Conservation (phyloP, 2,113 vertebrate species). For the Phalacrocorax pelagicus region DNA sequence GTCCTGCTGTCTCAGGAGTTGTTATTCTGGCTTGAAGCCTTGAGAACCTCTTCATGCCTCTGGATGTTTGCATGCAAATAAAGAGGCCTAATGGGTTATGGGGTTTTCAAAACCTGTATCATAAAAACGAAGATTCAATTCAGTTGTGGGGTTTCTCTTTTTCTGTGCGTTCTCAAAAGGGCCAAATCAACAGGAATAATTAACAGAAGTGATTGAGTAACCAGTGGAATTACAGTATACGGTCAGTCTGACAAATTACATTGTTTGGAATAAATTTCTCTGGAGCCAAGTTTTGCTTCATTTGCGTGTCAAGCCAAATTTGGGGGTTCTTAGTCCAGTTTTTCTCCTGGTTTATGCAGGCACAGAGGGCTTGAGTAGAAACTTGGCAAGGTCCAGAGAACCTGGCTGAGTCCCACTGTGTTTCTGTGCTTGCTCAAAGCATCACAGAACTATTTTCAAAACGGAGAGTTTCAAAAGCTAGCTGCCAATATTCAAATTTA, state of each 20-base stretch:
- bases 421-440: slow-evolving; percentile 72
- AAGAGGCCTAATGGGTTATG: not conserved
- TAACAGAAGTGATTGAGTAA: slow-evolving; percentile 48
- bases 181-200: slow-evolving; percentile 33
- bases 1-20: not conserved
- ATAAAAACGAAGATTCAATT: not conserved
- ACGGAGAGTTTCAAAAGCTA: slow-evolving; percentile 42
- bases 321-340: not conserved
- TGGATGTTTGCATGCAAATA: not conserved
- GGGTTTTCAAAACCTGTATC: slow-evolving; percentile 35
- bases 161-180: slow-evolving; percentile 1
- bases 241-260: slow-evolving; percentile 41
- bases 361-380: not conserved
- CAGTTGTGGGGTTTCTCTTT: slow-evolving; percentile 9
- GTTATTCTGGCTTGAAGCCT: not conserved
- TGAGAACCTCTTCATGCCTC: not conserved
- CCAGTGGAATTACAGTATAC: slow-evolving; percentile 35
- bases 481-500: slow-evolving; percentile 59
- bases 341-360: not conserved
- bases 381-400: not conserved
- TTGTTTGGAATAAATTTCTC: slow-evolving; percentile 55
- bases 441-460: slow-evolving; percentile 73
- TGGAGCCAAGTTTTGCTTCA: slow-evolving; percentile 54
- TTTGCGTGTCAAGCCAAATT: not conserved
- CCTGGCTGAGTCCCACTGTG: slow-evolving; percentile 32